Evolutionary conservation across 2,797 vertebrate species (phyloP), one percentile per base, ranked within the genome.

Genomic region (Trematomus bernacchii): DNA sequence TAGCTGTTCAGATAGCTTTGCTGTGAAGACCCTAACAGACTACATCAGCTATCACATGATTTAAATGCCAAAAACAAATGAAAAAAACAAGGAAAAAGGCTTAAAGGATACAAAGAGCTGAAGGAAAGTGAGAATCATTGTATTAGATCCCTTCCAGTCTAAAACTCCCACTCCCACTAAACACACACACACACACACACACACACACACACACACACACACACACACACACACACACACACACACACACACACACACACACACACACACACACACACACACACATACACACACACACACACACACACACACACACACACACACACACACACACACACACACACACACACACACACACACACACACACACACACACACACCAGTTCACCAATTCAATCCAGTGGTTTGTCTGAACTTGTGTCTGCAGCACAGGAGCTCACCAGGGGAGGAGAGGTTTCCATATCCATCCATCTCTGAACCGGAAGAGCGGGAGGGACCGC

Each of bases 401-500:
- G 83, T 11, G 77, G 77, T 89, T 85, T 77, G 66, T 84, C 66
- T 83, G 77, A 84, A 86, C 46, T 70, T 76, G 63, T 27, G 79
- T 75, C 79, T 79, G 80, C 79, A 82, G 76, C 76, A 85, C 86
- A 86, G 89, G 91, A 90, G 84, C 87, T 87, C 67, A 74, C 66
- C 77, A 80, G 76, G 71, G 80, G 76, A 70, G 40, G 68, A 73
- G 63, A 83, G 81, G 71, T 82, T 89, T 87, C 85, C 80, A 85
- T 83, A 79, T 90, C 85, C 64, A 74, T 81, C 33, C 8, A 37
- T 37, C 85, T 75, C 83, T 67, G 62, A 77, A 85, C 76, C 84
- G 85, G 87, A 86, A 86, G 84, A 86, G 78, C 55, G 6, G 71
- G 76, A 62, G 48, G 71, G 58, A 91, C 88, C 89, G 33, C 91